A percentile compares a stretch with the other conserved stretches of the same genome.
phyloP scores from a whole-genome alignment of 2,113 vertebrate genomes.

The Coturnix japonica region DNA sequence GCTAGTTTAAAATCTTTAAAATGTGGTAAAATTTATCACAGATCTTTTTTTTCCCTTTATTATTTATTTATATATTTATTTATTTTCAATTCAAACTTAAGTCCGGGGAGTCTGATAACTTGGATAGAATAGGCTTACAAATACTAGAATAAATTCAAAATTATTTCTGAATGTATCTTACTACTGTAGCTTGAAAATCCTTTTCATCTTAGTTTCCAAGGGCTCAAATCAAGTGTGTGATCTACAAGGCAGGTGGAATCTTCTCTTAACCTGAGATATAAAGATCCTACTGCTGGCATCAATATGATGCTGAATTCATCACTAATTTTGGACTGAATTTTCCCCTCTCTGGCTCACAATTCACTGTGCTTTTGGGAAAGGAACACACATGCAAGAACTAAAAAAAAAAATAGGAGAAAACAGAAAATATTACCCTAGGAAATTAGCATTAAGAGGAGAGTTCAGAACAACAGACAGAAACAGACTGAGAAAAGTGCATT shows the following conservation, averaged over 20 bases:
- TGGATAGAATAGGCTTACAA: neutral
- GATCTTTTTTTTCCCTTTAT: neutral
- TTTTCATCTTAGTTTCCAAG: neutral
- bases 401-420: neutral
- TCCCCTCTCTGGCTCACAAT: neutral
- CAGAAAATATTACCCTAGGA: neutral
- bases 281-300: neutral
- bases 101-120: neutral
- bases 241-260: neutral
- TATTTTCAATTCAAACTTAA: neutral
- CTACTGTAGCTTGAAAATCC: neutral
- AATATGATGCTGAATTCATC: neutral
- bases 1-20: neutral
- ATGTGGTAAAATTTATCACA: neutral
- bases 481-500: neutral
- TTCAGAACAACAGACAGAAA: neutral
- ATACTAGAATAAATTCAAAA: neutral
- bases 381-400: neutral
- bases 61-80: neutral
- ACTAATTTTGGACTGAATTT: neutral
- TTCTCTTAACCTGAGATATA: neutral
- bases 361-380: neutral
- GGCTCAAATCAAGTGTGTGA: neutral
- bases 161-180: neutral
- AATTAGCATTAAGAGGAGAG: neutral